These are phyloP conservation scores for Eumeta japonica DNA, from an alignment of 1,140 invertebrate species.

Conservation along the genomic window DNA sequence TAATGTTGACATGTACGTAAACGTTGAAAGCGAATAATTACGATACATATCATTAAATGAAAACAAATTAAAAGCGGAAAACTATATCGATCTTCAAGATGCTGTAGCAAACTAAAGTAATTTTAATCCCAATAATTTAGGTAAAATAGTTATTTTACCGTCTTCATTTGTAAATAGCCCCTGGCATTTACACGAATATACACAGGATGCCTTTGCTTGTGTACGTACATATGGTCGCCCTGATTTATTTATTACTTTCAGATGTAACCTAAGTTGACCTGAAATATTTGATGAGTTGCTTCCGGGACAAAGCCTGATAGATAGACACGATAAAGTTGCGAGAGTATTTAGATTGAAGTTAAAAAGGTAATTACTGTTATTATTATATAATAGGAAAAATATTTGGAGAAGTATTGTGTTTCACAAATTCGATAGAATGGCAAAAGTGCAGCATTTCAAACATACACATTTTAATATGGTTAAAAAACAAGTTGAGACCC, in stretches of 20 bases:
- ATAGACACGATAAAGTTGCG: constrained; percentile 24
- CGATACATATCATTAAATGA: constrained; percentile 17
- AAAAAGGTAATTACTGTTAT: constrained; percentile 17
- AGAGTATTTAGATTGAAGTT: constrained; percentile 21
- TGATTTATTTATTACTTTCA: too few species aligned
- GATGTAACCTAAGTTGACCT: constrained; percentile 50
- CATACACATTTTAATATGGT: constrained; percentile 48
- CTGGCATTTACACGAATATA: constrained; percentile 49
- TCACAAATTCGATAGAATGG: constrained; percentile 21
- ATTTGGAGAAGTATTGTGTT: constrained; percentile 29
- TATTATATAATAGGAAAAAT: constrained; percentile 24
- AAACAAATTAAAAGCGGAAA: constrained; percentile 19
- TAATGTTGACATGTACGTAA: too few species aligned
- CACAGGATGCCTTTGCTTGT: constrained; percentile 53
- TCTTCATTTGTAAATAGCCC: too few species aligned
- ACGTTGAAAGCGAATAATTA: constrained; percentile 20
- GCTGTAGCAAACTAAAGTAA: constrained; percentile 21
- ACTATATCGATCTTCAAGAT: too few species aligned
- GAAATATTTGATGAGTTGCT: constrained; percentile 26
- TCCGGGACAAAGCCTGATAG: constrained; percentile 18
- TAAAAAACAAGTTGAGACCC: constrained; percentile 37
- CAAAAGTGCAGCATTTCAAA: constrained; percentile 53
- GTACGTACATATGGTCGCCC: too few species aligned
- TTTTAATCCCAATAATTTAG: too few species aligned
- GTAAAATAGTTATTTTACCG: too few species aligned